Evolutionary conservation across 2,797 vertebrate genomes (phyloP).

Genomic region (Epinephelus awoara): DNA sequence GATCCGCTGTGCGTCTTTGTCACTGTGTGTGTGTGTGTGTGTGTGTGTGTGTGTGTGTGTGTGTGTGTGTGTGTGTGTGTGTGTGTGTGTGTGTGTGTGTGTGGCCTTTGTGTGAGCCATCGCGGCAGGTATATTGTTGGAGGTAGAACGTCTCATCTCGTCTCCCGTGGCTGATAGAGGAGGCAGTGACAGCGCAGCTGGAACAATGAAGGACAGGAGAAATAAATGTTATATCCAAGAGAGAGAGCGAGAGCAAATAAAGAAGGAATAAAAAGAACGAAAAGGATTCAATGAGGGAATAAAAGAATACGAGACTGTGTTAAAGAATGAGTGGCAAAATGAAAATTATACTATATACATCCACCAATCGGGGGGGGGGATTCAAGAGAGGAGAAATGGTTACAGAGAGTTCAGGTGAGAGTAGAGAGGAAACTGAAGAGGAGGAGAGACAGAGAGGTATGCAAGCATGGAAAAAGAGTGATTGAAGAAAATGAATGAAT

Average conservation of each 20-base stretch:
- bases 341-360: neutral
- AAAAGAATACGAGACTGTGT: neutral
- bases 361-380: neutral
- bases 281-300: neutral
- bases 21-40: neutral
- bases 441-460: neutral
- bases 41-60: slow-evolving; percentile 12
- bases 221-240: neutral
- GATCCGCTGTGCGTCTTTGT: neutral
- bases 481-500: neutral
- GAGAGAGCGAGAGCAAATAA: neutral
- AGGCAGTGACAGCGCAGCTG: neutral
- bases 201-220: neutral
- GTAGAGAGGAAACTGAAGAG: neutral
- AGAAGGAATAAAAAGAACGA: neutral
- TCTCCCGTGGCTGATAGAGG: neutral
- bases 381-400: neutral
- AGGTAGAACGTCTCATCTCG: neutral
- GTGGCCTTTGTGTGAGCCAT: neutral
- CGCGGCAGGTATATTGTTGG: neutral
- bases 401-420: no score
- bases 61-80: neutral
- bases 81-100: slow-evolving; percentile 9
- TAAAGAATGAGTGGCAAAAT: neutral
- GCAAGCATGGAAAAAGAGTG: neutral